These are phyloP conservation scores for Stichopus horrens DNA, from an alignment of 53 echinoderm and acorn worm species.

Conservation along the genomic window DNA sequence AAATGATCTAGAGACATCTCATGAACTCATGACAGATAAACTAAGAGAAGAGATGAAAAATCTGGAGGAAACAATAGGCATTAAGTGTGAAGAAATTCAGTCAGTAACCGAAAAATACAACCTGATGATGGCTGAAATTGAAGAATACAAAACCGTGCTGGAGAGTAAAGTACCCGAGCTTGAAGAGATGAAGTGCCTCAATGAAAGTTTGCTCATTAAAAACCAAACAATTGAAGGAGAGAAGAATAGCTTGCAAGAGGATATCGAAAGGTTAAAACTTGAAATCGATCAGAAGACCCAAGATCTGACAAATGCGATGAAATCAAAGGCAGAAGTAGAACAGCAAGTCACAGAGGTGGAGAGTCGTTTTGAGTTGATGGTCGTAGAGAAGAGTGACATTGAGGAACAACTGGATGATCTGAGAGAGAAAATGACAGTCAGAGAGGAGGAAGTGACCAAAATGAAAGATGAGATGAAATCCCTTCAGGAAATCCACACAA, in stretches of 20 bases:
- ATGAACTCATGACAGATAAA: neutral
- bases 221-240: neutral
- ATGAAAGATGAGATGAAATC: conserved; percentile 41
- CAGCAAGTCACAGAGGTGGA: conserved; percentile 5
- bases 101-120: neutral
- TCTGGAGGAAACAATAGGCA: neutral
- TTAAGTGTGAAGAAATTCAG: conserved; percentile 22
- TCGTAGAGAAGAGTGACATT: conserved; percentile 33
- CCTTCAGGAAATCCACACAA: conserved; percentile 30
- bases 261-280: neutral
- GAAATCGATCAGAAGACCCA: neutral
- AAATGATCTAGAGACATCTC: neutral
- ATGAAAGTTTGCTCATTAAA: conserved; percentile 40
- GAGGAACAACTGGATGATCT: conserved; percentile 39
- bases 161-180: conserved; percentile 30
- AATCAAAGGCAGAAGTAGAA: conserved; percentile 44
- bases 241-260: conserved; percentile 1
- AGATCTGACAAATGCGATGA: neutral
- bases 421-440: conserved; percentile 26
- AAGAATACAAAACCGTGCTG: conserved; percentile 38
- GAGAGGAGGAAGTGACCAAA: conserved; percentile 41
- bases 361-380: conserved; percentile 6
- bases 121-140: neutral
- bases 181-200: conserved; percentile 35
- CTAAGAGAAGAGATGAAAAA: neutral